phyloP scores from a whole-genome alignment of 2,113 vertebrate genomes.

The Hemicordylus capensis region DNA sequence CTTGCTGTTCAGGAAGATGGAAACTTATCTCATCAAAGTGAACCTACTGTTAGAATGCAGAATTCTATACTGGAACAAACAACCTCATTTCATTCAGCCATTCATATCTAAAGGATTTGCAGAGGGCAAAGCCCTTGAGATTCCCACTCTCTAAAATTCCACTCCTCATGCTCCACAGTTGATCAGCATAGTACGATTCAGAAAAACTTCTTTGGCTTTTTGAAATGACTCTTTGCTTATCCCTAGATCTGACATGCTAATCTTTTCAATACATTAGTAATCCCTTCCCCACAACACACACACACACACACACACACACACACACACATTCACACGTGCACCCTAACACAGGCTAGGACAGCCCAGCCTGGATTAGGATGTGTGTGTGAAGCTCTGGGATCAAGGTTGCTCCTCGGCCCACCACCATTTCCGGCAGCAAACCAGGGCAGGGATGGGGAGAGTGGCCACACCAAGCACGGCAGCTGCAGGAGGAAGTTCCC shows the following conservation, averaged over 20 bases:
- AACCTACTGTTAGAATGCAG: neutral
- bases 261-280: constrained; percentile 50
- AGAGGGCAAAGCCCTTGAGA: neutral
- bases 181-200: constrained; percentile 56
- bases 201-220: constrained; percentile 58
- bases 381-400: too few species aligned
- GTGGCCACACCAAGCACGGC: too few species aligned
- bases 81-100: neutral
- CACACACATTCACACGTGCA: too few species aligned
- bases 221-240: constrained; percentile 33
- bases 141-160: constrained; percentile 19
- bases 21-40: neutral
- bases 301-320: too few species aligned
- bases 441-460: too few species aligned
- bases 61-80: neutral
- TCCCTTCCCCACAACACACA: too few species aligned
- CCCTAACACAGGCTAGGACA: too few species aligned
- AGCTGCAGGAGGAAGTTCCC: too few species aligned
- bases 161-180: constrained; percentile 21
- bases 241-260: neutral
- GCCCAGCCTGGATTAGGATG: too few species aligned
- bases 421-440: too few species aligned
- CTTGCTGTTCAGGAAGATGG: neutral
- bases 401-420: too few species aligned
- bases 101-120: neutral